phyloP scores from a whole-genome alignment of 2,888 invertebrate species.

The Linyphia triangularis region DNA sequence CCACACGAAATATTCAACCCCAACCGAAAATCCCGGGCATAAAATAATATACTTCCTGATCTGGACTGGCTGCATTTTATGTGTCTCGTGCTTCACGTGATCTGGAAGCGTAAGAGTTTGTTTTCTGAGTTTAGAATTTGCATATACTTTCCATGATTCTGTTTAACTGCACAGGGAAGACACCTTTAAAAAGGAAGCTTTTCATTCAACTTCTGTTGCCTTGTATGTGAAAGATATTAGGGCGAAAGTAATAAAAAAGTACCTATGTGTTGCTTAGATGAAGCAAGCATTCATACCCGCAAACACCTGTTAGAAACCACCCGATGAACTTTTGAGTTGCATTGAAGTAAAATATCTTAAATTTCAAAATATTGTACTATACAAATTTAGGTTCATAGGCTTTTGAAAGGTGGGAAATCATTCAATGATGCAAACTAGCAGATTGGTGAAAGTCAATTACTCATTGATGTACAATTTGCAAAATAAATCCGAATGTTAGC shows the following conservation, averaged over 20 bases:
- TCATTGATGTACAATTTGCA: too few species aligned
- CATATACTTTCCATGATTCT: conserved; percentile 60
- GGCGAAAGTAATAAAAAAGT: neutral
- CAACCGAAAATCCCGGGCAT: conserved; percentile 40
- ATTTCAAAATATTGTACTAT: too few species aligned
- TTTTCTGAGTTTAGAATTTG: conserved; percentile 53
- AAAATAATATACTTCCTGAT: conserved; percentile 59
- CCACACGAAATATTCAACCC: conserved; percentile 37
- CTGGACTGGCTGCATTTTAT: conserved; percentile 53
- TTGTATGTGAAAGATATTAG: neutral
- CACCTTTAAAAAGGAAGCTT: neutral
- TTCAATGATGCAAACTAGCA: too few species aligned
- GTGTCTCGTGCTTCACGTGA: conserved; percentile 57
- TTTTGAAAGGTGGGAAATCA: too few species aligned
- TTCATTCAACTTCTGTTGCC: neutral
- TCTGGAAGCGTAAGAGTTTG: conserved; percentile 57
- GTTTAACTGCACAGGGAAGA: conserved; percentile 23
- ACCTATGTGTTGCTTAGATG: neutral
- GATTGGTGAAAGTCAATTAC: too few species aligned
- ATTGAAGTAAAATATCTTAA: too few species aligned
- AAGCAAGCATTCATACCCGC: too few species aligned
- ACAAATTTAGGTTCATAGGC: too few species aligned
- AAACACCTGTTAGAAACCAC: neutral
- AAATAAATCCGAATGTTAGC: too few species aligned
- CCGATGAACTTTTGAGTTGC: too few species aligned